Conservation (phyloP, 2,797 vertebrate genomes). For the Chiloscyllium punctatum region DNA sequence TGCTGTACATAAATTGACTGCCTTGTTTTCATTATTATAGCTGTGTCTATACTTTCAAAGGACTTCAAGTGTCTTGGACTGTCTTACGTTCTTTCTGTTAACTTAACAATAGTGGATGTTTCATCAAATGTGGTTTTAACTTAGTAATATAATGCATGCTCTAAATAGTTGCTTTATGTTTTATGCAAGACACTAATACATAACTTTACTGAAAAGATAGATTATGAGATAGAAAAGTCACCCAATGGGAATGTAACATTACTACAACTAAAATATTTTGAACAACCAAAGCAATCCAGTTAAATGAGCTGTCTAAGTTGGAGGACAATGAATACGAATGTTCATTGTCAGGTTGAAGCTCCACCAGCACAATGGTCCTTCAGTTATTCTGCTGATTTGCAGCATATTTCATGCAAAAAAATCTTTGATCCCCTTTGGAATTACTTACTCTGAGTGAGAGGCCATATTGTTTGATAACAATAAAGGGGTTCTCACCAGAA, state of each 20-base stretch:
- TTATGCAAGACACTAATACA: not conserved
- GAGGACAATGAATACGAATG: not conserved
- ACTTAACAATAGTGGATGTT: not conserved
- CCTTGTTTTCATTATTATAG: not conserved
- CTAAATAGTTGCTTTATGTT: not conserved
- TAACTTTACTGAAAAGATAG: too few relatives aligned
- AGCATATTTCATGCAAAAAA: not conserved
- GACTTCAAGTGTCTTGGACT: not conserved
- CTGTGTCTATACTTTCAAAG: not conserved
- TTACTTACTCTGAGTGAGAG: not conserved
- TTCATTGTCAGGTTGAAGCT: not conserved
- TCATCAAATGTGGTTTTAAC: not conserved
- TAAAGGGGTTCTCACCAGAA: not conserved
- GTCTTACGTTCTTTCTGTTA: not conserved
- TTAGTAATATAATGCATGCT: not conserved
- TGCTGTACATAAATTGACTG: not conserved
- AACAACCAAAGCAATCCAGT: not conserved
- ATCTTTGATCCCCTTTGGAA: not conserved
- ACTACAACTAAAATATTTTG: not conserved
- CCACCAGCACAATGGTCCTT: not conserved
- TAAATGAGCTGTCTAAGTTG: not conserved
- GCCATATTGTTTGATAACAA: not conserved
- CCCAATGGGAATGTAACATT: not conserved
- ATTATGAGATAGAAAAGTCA: not conserved
- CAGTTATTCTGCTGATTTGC: not conserved